Conservation (phyloP, 2,888 invertebrate species). For the Chydorus sphaericus region DNA sequence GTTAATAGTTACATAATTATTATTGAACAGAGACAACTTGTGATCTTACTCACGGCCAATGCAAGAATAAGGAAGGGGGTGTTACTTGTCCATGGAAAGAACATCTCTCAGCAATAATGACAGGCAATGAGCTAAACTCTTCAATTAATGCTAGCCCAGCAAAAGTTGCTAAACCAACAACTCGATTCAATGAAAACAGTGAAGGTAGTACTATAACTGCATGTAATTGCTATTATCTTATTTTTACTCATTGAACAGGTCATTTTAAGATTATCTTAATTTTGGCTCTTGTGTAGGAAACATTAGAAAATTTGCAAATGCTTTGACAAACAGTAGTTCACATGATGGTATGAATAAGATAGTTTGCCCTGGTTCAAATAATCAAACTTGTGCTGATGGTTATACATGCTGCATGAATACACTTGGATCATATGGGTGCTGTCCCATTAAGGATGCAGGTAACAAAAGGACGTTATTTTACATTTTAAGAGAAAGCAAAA, state of each 20-base stretch:
- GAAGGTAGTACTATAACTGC: no score
- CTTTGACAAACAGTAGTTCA: not conserved
- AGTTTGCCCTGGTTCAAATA: slow-evolving; percentile 15
- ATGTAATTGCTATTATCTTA: no score
- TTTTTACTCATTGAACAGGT: no score
- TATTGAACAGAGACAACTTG: not conserved
- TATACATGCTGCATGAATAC: slow-evolving; percentile 18
- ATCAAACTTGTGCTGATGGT: slow-evolving; percentile 14
- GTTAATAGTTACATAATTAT: not conserved
- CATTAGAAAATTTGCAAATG: not conserved
- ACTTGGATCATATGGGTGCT: slow-evolving; percentile 13
- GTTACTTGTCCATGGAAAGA: not conserved
- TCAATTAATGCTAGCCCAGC: no score
- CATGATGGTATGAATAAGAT: not conserved
- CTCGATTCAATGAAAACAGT: no score
- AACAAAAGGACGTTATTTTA: no score
- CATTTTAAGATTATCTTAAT: no score
- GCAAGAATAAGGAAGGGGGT: not conserved
- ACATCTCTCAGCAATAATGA: no score
- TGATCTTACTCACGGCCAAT: not conserved
- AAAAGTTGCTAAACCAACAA: no score
- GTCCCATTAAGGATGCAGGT: slow-evolving; percentile 13
- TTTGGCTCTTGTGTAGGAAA: no score
- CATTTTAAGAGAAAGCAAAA: no score
- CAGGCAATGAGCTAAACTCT: no score